These are phyloP conservation scores for Drosophila pseudotalamancana DNA, from an alignment of 2,888 invertebrate genomes.

Conservation along the genomic window DNA sequence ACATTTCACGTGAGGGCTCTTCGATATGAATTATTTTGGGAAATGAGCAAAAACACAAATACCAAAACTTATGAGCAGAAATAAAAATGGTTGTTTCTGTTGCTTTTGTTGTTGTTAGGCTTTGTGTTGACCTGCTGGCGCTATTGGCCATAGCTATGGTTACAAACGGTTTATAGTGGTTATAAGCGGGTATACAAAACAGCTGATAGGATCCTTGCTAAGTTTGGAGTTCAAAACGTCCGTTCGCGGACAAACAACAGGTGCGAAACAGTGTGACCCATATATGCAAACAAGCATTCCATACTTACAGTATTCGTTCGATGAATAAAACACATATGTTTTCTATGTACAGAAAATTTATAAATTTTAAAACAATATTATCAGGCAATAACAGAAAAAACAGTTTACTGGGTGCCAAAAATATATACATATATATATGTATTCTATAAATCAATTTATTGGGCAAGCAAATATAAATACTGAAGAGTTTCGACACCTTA, in stretches of 20 bases:
- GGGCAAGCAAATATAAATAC: no score
- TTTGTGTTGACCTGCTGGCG: slow-evolving; percentile 63
- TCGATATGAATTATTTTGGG: slow-evolving; percentile 77
- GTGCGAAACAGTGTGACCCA: slow-evolving; percentile 31
- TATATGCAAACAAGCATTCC: neutral
- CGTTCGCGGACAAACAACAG: slow-evolving; percentile 58
- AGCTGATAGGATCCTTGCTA: neutral
- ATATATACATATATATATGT: no score
- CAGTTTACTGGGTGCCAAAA: no score
- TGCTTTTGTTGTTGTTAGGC: slow-evolving; percentile 13
- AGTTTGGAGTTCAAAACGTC: neutral
- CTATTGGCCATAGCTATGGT: slow-evolving; percentile 58
- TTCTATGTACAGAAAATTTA: no score
- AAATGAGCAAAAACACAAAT: slow-evolving; percentile 79
- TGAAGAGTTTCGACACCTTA: no score
- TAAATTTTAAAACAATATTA: no score
- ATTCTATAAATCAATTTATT: no score
- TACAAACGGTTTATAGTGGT: slow-evolving; percentile 33
- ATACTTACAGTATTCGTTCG: neutral
- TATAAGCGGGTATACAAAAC: slow-evolving; percentile 39
- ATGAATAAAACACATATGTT: no score
- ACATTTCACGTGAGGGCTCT: slow-evolving; percentile 41
- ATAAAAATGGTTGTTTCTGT: slow-evolving; percentile 14
- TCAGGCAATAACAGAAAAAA: no score
- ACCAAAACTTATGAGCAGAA: slow-evolving; percentile 36